Base-by-base conservation (phyloP, 2,113 vertebrate species). In the Lophura nycthemera region DNA sequence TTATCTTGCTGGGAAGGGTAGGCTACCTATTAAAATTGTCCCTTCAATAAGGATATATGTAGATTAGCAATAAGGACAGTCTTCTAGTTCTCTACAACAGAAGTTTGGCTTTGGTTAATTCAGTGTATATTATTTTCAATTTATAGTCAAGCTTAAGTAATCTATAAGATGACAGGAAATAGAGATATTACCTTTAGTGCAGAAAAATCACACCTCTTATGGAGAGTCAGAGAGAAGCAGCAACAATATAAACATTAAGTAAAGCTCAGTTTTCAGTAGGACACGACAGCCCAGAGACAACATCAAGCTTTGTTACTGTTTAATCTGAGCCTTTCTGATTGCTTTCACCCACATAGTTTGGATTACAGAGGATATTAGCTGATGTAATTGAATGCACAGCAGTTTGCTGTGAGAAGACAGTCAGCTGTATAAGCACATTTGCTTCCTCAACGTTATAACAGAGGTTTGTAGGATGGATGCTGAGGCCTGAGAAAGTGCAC, bases 261-360 rank as follows among this genome's bases (percentile, higher is more conserved):
- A 16, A 83, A 32, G 19, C 48, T 48, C 34, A 29, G 48, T 60
- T 69, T 69, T 56, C 38, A 79, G 63, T 70, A 34, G 81, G 71
- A 43, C 22, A 45, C 54, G 78, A 48, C 65, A 71, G 64, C 59
- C 47, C 63, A 72, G 85, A 77, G 76, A 82, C 50, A 32, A 18
- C 56, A n/a, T 34, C 48, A 52, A 20, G 38, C 76, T 81, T 71
- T 61, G 86, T 43, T 94, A 95, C 91, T 95, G 94, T 94, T 95
- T 92, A 97, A 97, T 96, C 96, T 97, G 96, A 97, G 96, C 95
- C 90, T 95, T 95, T 90, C 92, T 91, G 94, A 88, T 82, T 36
- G 86, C 61, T 71, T 75, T 85, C 74, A 81, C 70, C 85, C 90
- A 65, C 93, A 88, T 94, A 94, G 89, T 96, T 97, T 90, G 96